A percentile compares a stretch with the other conserved stretches of the same genome.
phyloP scores from a whole-genome alignment of 2,888 invertebrate genomes.

The Xylota sylvarum region DNA sequence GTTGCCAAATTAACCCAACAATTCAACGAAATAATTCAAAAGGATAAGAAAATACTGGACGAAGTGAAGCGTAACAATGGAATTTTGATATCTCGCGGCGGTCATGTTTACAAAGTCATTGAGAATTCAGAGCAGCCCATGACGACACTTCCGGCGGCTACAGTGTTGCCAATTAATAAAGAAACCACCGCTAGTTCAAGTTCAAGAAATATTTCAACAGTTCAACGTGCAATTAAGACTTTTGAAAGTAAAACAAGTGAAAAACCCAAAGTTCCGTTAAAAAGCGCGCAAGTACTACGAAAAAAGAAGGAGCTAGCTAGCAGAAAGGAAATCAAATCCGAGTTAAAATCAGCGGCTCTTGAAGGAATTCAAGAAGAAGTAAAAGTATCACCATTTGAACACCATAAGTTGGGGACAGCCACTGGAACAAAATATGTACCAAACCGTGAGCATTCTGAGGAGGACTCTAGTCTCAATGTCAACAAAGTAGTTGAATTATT shows the following conservation, averaged over 20 bases:
- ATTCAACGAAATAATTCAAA: constrained; percentile 88
- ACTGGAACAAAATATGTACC: not conserved
- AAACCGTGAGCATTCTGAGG: not conserved
- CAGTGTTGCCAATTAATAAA: constrained; percentile 37
- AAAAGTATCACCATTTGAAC: not conserved
- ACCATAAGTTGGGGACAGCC: not conserved
- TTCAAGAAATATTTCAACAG: constrained; percentile 83
- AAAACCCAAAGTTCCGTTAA: constrained; percentile 82
- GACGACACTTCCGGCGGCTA: constrained; percentile 31
- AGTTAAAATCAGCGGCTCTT: constrained; percentile 38
- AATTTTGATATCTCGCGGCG: constrained; percentile 84
- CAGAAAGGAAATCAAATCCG: constrained; percentile 62
- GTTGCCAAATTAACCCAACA: constrained; percentile 90
- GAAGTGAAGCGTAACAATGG: constrained; percentile 87
- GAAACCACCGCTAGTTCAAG: constrained; percentile 43
- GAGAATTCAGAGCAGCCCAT: constrained; percentile 78
- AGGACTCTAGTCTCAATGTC: constrained; percentile 1
- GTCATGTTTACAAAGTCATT: constrained; percentile 84
- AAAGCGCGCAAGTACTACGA: constrained; percentile 82
- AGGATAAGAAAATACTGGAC: constrained; percentile 84
- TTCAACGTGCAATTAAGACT: constrained; percentile 81
- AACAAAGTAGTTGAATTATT: constrained; percentile 34
- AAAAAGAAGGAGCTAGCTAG: constrained; percentile 81
- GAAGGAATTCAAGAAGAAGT: constrained; percentile 71
- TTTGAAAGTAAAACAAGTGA: constrained; percentile 81